These are phyloP conservation scores for Cercocebus atys DNA, from an alignment of 2,113 vertebrate species.

Conservation along the genomic window DNA sequence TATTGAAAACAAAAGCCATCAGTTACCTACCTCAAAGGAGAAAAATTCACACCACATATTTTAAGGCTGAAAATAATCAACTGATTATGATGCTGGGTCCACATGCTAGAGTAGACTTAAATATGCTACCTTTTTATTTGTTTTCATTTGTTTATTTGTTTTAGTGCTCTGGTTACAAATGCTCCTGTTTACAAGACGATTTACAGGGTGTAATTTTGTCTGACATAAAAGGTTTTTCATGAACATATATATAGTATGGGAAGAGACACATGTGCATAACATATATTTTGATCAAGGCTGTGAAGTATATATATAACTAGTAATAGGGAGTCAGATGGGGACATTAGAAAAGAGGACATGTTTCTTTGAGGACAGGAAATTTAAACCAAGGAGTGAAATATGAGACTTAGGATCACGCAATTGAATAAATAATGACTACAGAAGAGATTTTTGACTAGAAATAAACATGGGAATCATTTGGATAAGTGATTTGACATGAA, in stretches of 20 bases:
- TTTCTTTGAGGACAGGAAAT: not conserved
- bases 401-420: not conserved
- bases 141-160: not conserved
- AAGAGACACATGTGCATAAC: not conserved
- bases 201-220: not conserved
- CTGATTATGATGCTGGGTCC: not conserved
- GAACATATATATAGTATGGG: not conserved
- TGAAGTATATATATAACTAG: not conserved
- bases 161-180: not conserved
- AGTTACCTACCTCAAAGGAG: not conserved
- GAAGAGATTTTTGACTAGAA: not conserved
- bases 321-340: not conserved
- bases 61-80: not conserved
- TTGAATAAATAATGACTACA: not conserved
- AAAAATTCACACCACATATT: not conserved
- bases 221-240: not conserved
- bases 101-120: too few species aligned
- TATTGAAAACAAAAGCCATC: not conserved
- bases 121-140: not conserved
- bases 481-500: not conserved
- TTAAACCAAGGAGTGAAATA: not conserved
- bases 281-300: not conserved
- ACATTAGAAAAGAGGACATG: not conserved
- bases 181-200: not conserved
- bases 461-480: not conserved